Base-by-base conservation (phyloP, 2,888 invertebrate species). In the Empis stercorea region DNA sequence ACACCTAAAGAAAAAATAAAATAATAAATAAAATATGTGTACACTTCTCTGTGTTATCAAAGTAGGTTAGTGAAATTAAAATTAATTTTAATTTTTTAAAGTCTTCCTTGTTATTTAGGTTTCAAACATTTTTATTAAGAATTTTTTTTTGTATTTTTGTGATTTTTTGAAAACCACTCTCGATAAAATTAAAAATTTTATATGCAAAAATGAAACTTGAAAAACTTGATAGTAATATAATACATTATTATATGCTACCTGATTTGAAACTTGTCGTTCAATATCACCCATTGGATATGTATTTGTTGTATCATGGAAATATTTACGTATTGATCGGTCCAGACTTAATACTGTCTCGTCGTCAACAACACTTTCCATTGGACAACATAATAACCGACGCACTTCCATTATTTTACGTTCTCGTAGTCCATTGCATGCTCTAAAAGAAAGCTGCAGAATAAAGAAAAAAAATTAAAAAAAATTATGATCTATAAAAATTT, bases 371-470 rank as follows among this genome's bases (percentile, higher is more conserved):
- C 75, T 75, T 47, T 68, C 68, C 55, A 65, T 48, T 2, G 64
- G 56, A 48, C 64, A 65, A 54, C 61, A 63, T 20, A 88, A 73
- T 20, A 80, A 67, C 11, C 80, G 73, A 56, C 82, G 79, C 44
- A 87, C 76, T 62, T 86, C 84, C 50, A 76, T 74, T 53, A 84
- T 76, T 56, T 87, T 81, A 48, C 81, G 78, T 57, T 82, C 80
- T 49, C 87, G 75, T 56, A 84, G 75, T 56, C 80, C 75, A 60
- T 79, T 78, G 54, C 79, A 78, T 44, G 83, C 79, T 53, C 85
- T 76, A 68, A 84, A 85, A 51, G 84, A 78, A 59, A 86, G 74
- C 85, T 85, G 64, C 5, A 16, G 2, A 15, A 16, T 10, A 16
- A 37, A 37, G 2, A 15, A 15, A 3, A 16, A 7, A 27, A 27